Evolutionary conservation across 1,140 invertebrate species (phyloP), one percentile per base, ranked within the genome.

Genomic region (Pogonus chalceus): DNA sequence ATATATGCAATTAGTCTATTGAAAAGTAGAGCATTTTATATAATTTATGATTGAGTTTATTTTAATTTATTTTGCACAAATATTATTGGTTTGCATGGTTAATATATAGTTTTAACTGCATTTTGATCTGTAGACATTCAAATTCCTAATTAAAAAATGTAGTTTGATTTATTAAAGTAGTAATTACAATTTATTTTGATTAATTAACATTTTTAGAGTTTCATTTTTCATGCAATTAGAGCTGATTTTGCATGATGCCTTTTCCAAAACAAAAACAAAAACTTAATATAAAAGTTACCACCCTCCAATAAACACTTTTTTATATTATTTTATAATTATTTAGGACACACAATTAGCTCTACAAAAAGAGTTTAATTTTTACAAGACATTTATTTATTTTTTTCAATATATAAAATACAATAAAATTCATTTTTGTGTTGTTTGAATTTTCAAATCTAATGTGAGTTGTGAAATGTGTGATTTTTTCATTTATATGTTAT

Each of bases 401-500:
- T 31, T 4, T 14, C 14, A 31, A 31, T 7, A 31, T 31, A 14
- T 31, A 31, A 7, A 7, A 31, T 31, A 7, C 26, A 31, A 31
- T 7, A 31, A 14, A 31, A 7, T 31, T 7, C 26, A 31, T 31
- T 7, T 43, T 12, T 43, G 7, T 43, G 37, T 43, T 43, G 37
- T 43, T 43, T 43, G 37, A 43, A 43, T 43, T n/a, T n/a, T n/a
- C n/a, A n/a, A n/a, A n/a, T n/a, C n/a, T n/a, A n/a, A 43, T 43
- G 37, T 43, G 37, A 43, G 26, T 31, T 31, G 26, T 31, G 26
- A 31, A 39, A 10, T 53, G 23, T 23, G 23, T 48, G 52, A 43
- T 12, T 12, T 53, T 48, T 52, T 52, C n/a, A 39, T 52, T 43
- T 20, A n/a, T 52, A 37, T 52, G 35, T 52, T 52, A 14, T 52